Base-by-base conservation (phyloP, 2,888 invertebrate species). In the Coleophora flavipennella region DNA sequence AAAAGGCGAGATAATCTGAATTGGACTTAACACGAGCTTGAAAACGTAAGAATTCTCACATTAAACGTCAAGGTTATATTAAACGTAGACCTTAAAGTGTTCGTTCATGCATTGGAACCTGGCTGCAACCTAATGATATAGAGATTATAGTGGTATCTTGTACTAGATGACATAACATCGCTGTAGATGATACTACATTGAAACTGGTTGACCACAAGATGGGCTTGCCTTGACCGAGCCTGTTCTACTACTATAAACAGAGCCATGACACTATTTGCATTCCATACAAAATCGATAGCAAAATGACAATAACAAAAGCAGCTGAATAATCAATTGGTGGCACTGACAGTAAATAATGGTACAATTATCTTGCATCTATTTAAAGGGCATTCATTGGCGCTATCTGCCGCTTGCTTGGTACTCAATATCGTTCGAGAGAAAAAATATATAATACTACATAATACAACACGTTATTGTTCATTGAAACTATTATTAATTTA, bases 221-320 rank as follows among this genome's bases (percentile, higher is more conserved):
- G 75, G 55, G 59, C 51, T 69, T 48, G 61, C 83, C 83, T 84
- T 84, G 84, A 78, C 80, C 79, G 38, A 25, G 12, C 13, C n/a
- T 8, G 20, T 10, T 10, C 10, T 28, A 20, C 33, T 12, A 33
- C 29, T 29, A 32, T 26, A 28, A 13, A 25, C 31, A 25, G 11
- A 68, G 57, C 78, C 77, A 55, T 78, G 77, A 76, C 79, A 76
- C 66, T 68, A 67, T 76, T 75, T 61, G 55, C 57, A 61, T 51
- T 59, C 57, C 54, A 26, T 14, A 20, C 6, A 20, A 6, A 20
- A 20, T 20, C 20, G 3, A 20, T 20, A 20, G 20, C 20, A 20
- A 20, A 20, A 20, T 20, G 20, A 6, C 3, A 20, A n/a, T n/a
- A n/a, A n/a, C n/a, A n/a, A n/a, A n/a, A n/a, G n/a, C n/a, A n/a